Conservation (phyloP, 2,113 vertebrate genomes). For the Asarcornis scutulata region DNA sequence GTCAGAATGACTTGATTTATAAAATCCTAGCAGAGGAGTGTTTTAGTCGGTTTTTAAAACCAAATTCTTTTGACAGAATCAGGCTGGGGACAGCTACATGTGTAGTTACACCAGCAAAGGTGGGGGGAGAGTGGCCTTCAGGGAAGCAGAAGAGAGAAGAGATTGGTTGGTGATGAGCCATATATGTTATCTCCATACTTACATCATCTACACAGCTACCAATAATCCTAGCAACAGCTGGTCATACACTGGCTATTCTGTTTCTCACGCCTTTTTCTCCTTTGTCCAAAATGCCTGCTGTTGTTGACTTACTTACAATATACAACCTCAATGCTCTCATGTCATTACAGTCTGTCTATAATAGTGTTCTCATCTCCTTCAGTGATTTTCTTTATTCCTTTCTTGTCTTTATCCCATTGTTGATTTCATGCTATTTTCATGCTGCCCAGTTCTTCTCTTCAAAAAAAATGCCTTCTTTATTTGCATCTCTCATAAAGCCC, state of each 20-base stretch:
- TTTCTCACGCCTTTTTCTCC: not conserved
- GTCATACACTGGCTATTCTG: rapidly evolving
- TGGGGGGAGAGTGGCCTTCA: rapidly evolving
- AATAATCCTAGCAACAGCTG: not conserved
- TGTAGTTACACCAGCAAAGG: not conserved
- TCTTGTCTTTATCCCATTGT: not conserved
- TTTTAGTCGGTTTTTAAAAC: conserved; percentile 26
- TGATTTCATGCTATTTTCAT: not conserved
- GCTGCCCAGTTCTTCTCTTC: not conserved
- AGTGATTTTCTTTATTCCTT: not conserved
- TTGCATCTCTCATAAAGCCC: not conserved
- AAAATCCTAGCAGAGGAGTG: not conserved
- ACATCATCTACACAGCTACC: not conserved
- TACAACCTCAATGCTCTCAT: not conserved
- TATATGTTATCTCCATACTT: not conserved
- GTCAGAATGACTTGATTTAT: conserved; percentile 47
- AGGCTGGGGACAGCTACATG: conserved; percentile 25
- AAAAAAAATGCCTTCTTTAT: not conserved
- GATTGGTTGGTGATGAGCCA: not conserved
- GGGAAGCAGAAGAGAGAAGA: not conserved
- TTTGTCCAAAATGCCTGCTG: not conserved
- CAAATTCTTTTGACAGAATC: conserved; percentile 58
- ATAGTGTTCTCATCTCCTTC: not conserved
- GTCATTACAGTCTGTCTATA: not conserved
- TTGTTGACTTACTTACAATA: not conserved